Evolutionary conservation across 1,140 invertebrate genomes (phyloP).

Genomic region (Sycobia sp.): DNA sequence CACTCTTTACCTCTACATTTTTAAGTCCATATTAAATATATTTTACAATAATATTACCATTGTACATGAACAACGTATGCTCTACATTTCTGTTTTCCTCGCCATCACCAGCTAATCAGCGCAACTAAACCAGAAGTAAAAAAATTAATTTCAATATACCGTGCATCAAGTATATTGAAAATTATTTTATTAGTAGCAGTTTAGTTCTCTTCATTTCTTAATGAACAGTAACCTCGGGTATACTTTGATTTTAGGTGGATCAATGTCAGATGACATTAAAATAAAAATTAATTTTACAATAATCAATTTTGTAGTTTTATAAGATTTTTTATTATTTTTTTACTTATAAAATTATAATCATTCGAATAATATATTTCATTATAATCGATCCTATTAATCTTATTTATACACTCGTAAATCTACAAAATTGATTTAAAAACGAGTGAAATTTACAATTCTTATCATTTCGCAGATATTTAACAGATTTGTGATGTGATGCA

Average conservation of each 20-base stretch:
- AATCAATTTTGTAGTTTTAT: conserved; percentile 35
- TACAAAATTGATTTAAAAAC: conserved; percentile 34
- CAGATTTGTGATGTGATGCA: conserved; percentile 23
- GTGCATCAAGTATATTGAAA: conserved; percentile 18
- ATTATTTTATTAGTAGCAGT: conserved; percentile 25
- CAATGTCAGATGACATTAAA: conserved; percentile 1
- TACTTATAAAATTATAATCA: conserved; percentile 31
- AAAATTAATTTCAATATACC: conserved; percentile 29
- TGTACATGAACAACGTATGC: conserved; percentile 60
- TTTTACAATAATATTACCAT: conserved; percentile 62
- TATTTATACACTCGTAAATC: conserved; percentile 31
- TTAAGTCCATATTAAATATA: conserved; percentile 60
- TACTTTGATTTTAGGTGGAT: conserved; percentile 21
- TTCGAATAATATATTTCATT: conserved; percentile 17
- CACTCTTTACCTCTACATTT: conserved; percentile 37
- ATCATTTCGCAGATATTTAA: conserved; percentile 15
- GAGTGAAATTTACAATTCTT: conserved; percentile 23
- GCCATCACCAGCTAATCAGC: conserved; percentile 46
- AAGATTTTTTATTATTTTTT: conserved; percentile 25
- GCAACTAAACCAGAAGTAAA: conserved; percentile 27
- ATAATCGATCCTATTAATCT: conserved; percentile 26
- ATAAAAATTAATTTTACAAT: conserved; percentile 21
- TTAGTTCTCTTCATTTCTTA: background rate
- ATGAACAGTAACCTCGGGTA: conserved; percentile 23
- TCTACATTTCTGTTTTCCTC: conserved; percentile 48